Evolutionary conservation across 2,113 vertebrate genomes (phyloP).

Genomic region (Dunckerocampus dactyliophorus): DNA sequence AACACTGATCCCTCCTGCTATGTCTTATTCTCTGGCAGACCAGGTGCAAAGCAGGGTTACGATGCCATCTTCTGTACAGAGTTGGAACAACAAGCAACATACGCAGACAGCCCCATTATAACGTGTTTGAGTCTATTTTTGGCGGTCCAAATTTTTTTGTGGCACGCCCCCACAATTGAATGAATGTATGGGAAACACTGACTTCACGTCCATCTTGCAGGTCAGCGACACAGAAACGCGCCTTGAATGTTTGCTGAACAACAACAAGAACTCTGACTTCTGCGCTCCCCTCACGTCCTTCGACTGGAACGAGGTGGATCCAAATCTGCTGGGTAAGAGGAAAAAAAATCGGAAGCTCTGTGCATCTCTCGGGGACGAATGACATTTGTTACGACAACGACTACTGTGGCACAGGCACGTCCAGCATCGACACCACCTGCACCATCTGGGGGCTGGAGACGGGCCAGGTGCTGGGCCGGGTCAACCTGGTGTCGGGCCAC

Average conservation of each 20-base stretch:
- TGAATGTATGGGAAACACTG: no score
- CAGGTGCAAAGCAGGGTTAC: no score
- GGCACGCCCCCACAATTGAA: no score
- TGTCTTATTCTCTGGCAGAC: no score
- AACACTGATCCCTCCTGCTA: no score
- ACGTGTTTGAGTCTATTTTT: no score
- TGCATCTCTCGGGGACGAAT: not conserved
- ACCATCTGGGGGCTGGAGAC: constrained; percentile 98
- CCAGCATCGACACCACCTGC: constrained; percentile 97
- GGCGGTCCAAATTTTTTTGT: no score
- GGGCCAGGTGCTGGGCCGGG: constrained; percentile 90
- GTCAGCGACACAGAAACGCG: constrained; percentile 97
- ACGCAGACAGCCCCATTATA: no score
- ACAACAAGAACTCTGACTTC: constrained; percentile 99
- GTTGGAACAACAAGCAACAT: no score
- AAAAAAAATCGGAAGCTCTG: not conserved
- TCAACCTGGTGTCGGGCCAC: constrained; percentile 95
- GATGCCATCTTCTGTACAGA: no score
- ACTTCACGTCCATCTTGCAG: constrained; percentile 52
- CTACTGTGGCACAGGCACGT: constrained; percentile 77
- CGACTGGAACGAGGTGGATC: constrained; percentile 99
- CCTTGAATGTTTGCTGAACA: constrained; percentile 96
- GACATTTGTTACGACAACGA: not conserved
- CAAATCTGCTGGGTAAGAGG: constrained; percentile 89
- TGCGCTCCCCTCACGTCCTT: constrained; percentile 97